Percentiles rank a stretch among this genome's conserved stretches.
Conservation (phyloP, 1,140 invertebrate species). For the Oncopodura yosiiana region DNA sequence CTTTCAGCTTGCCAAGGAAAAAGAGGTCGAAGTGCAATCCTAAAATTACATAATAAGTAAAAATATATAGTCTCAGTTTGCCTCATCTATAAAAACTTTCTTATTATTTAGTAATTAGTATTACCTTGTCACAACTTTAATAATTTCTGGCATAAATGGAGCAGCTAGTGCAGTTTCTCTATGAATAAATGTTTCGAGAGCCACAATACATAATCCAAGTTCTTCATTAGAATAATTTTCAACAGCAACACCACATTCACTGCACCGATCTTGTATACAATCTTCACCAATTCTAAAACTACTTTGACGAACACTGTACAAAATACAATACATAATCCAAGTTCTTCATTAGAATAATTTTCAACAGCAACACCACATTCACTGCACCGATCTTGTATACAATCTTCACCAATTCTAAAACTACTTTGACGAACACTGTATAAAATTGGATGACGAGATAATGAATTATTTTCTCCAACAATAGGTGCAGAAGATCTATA, state of each 20-base stretch:
- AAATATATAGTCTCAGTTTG: background rate
- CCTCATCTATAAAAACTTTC: background rate
- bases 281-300: constrained; percentile 59
- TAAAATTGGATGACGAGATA: too few relatives aligned
- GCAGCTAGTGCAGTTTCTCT: constrained; percentile 87
- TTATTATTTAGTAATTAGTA: background rate
- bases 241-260: constrained; percentile 67
- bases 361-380: constrained; percentile 76
- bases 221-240: constrained; percentile 97
- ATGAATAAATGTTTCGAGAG: constrained; percentile 90
- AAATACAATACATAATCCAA: constrained; percentile 91
- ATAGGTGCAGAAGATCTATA: too few relatives aligned
- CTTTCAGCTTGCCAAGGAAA: constrained; percentile 88
- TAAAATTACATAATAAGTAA: constrained; percentile 38
- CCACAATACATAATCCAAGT: constrained; percentile 84
- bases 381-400: constrained; percentile 49
- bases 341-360: constrained; percentile 93
- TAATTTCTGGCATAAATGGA: constrained; percentile 79
- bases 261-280: constrained; percentile 47
- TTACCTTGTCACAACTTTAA: constrained; percentile 71
- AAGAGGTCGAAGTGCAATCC: constrained; percentile 59
- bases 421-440: constrained; percentile 57
- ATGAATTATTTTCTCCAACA: too few relatives aligned
- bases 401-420: constrained; percentile 57
- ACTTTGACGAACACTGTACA: too few relatives aligned